Base-by-base conservation (phyloP, 2,888 invertebrate species). In the Tanypteryx hageni region DNA sequence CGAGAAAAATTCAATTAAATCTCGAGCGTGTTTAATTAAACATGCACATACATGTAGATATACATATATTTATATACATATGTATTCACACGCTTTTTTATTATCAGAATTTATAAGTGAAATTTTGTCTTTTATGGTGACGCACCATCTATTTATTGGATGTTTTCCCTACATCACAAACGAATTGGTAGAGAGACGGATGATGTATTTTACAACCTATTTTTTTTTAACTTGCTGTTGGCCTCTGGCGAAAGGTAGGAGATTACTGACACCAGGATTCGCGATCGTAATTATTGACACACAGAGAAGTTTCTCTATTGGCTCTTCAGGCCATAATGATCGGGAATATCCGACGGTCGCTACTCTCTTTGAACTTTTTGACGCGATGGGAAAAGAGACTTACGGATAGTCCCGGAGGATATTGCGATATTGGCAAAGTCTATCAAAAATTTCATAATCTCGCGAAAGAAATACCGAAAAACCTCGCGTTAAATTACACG, bases 251-350 rank as follows among this genome's bases (percentile, higher is more conserved):
- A 64, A 64, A n/a, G 64, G 64, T 22, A 68, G n/a, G 68, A 22
- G 68, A 22, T n/a, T 16, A 68, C 18, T 68, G 68, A 22, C 76
- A 76, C 22, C 22, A 27, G 8, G 22, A 22, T 27, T 22, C 27
- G 76, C 76, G 22, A 76, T 76, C 76, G 76, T 22, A 76, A 76
- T 76, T 76, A 76, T 76, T 22, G 76, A 22, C 22, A 13, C 22
- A 27, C 76, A 22, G 76, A 22, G 27, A 76, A 76, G 76, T 76
- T 76, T 76, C 76, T 27, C 76, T 76, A 76, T 76, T 76, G 76
- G 27, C 76, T 76, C 76, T 76, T 76, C 27, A 76, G 27, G 18
- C 18, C 9, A 22, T 18, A 68, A n/a, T 13, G 22, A 76, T 22
- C 22, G 13, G 27, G 22, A 76, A 76, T 76, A 76, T 76, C 76